These are phyloP conservation scores for Sebastes trivittatus DNA, from an alignment of 2,797 vertebrate genomes.

Conservation along the genomic window DNA sequence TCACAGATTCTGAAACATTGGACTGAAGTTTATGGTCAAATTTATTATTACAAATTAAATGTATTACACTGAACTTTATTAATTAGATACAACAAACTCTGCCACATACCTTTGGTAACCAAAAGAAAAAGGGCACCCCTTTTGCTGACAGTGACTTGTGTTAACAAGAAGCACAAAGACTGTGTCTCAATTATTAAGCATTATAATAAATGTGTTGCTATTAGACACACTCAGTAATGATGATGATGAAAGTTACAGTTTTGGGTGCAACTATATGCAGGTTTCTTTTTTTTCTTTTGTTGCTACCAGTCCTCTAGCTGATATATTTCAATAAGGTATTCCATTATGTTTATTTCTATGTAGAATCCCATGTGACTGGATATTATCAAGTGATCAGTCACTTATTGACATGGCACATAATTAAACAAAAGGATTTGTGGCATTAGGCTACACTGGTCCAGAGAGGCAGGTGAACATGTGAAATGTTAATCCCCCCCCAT, in stretches of 20 bases:
- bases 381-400: background rate
- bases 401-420: background rate
- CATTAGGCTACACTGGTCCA: background rate
- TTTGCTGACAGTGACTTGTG: background rate
- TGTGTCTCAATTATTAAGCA: background rate
- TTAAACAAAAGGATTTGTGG: background rate
- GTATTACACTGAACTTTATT: background rate
- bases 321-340: background rate
- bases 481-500: slow-evolving; percentile 3
- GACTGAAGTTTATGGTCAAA: background rate
- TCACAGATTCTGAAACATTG: background rate
- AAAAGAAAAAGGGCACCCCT: background rate
- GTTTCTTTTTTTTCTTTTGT: too few relatives aligned
- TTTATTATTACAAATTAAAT: too few relatives aligned
- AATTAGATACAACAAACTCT: background rate
- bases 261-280: background rate
- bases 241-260: background rate
- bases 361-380: background rate
- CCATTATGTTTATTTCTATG: background rate
- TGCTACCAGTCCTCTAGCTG: background rate
- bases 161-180: background rate
- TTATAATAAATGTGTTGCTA: background rate
- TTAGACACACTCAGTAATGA: background rate
- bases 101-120: background rate
- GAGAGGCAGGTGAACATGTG: background rate